Evolutionary conservation across 2,113 vertebrate species (phyloP).

Genomic region (Butorides virescens): DNA sequence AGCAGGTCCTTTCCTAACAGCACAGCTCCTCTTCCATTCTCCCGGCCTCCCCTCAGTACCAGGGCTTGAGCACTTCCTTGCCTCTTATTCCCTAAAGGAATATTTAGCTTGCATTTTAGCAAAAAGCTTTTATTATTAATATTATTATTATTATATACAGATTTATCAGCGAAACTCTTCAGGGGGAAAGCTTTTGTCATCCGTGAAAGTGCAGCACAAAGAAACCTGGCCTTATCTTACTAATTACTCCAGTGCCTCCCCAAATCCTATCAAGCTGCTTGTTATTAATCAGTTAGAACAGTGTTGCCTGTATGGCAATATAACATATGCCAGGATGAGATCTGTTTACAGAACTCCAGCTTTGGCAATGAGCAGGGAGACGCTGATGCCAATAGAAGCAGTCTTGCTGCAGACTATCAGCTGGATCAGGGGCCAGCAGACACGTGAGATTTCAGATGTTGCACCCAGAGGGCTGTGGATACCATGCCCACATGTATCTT

Average conservation of each 20-base stretch:
- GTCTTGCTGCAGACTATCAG: neutral
- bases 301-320: constrained; percentile 24
- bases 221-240: constrained; percentile 68
- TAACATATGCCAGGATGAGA: constrained; percentile 3
- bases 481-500: neutral
- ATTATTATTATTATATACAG: constrained; percentile 50
- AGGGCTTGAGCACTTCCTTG: neutral
- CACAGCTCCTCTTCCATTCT: neutral
- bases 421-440: neutral
- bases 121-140: constrained; percentile 36
- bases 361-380: neutral
- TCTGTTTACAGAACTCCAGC: constrained; percentile 50
- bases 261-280: constrained; percentile 64
- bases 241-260: constrained; percentile 66
- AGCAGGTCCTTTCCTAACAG: neutral
- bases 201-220: constrained; percentile 55
- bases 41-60: neutral
- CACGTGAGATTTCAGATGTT: neutral
- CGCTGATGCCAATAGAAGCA: neutral
- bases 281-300: constrained; percentile 63
- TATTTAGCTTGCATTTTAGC: constrained; percentile 38
- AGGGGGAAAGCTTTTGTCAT: constrained; percentile 64
- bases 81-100: constrained; percentile 11
- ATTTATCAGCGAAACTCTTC: constrained; percentile 62
- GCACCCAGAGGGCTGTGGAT: neutral